Base-by-base conservation (phyloP, 2,797 vertebrate genomes). In the Phataginus tricuspis region DNA sequence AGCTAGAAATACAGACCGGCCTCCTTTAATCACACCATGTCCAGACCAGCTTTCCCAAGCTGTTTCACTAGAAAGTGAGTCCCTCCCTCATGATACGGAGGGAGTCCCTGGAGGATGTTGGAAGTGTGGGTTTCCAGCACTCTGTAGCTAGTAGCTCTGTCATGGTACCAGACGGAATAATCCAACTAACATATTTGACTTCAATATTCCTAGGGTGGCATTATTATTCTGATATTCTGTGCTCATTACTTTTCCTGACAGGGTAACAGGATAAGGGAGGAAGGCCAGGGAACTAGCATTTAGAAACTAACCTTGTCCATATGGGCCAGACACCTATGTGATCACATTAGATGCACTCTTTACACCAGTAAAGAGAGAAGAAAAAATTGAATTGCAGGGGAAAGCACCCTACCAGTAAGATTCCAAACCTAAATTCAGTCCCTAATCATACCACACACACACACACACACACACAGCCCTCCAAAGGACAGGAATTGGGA, bases 391-490 rank as follows among this genome's bases (percentile, higher is more conserved):
- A 7, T 42, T 92, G 68, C 59, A 51, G 21, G 27, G 37, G 90
- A 42, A 68, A 82, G 15, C 27, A 87, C 23, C 72, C 37, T 66
- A 37, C 16, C 3, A 61, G 0, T 39, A 83, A 45, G n/a, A 59
- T 34, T 94, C 63, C 21, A 63, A 95, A 85, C 74, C 19, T 64
- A 86, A 94, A 91, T 68, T 80, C 74, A 93, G 27, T 77, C 3
- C 14, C 13, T 64, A 85, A 55, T 71, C 39, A 78, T 23, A 85
- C 34, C 7, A 19, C 83, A 53, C 21, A 37, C 13, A 53, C 29
- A n/a, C 1, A 11, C 15, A 55, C 34, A 49, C 57, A 31, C 78
- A 31, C 31, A 49, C 29, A 7, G 9, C 37, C 45, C 45, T 45
- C 45, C 45, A 45, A 45, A 87, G 66, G 63, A 64, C 42, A 25